Percentiles rank a stretch among this genome's conserved stretches.
Conservation (phyloP, 2,113 vertebrate genomes). For the Telmatochromis brichardi region DNA sequence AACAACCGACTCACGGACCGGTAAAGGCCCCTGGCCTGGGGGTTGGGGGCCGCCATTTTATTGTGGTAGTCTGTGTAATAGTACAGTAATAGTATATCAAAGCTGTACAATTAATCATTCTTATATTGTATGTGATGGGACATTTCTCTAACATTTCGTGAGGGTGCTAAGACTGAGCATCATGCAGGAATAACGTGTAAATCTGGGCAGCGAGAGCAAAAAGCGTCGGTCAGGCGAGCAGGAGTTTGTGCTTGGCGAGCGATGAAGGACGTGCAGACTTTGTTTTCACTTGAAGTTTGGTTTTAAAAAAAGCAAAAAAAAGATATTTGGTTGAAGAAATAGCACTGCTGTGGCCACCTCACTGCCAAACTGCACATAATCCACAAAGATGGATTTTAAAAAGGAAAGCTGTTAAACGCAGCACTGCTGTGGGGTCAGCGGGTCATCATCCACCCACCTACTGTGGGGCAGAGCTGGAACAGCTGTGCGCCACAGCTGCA, state of each 20-base stretch:
- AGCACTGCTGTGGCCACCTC: background rate
- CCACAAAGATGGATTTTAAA: background rate
- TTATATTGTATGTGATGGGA: background rate
- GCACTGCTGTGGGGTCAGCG: background rate
- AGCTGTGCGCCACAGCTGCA: background rate
- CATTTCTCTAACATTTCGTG: background rate
- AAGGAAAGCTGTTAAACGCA: fast-evolving
- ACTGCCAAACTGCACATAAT: background rate
- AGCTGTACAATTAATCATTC: background rate
- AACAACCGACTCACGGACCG: fast-evolving
- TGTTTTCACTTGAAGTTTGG: background rate
- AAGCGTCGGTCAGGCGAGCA: background rate
- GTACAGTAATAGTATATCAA: fast-evolving
- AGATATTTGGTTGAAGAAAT: background rate
- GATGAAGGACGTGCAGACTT: background rate
- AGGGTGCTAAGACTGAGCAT: background rate
- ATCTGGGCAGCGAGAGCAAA: background rate
- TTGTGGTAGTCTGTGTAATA: background rate
- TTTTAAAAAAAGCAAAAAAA: background rate
- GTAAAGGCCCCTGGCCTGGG: background rate
- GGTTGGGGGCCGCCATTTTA: background rate
- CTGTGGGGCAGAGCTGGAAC: background rate
- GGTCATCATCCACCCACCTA: background rate
- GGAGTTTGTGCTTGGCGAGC: background rate
- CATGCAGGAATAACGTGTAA: background rate